Evolutionary conservation across 2,113 vertebrate species (phyloP).

Genomic region (Grantiella picta): DNA sequence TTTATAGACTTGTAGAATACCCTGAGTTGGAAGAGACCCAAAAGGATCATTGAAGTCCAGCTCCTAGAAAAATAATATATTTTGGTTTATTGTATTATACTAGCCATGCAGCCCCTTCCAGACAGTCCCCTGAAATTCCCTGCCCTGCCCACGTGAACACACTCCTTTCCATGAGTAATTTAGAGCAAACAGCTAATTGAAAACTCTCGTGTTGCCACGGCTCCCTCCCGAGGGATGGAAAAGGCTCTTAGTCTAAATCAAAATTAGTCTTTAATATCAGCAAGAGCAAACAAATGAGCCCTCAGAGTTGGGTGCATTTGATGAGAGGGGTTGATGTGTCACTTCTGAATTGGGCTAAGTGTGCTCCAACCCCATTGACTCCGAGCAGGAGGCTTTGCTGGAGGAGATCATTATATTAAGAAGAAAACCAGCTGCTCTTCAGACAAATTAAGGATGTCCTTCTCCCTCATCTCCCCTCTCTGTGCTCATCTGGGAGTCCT

Average conservation of each 20-base stretch:
- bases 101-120: neutral
- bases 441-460: neutral
- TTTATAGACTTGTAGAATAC: neutral
- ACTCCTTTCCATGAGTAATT: neutral
- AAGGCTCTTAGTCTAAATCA: neutral
- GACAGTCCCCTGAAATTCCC: neutral
- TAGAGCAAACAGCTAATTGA: neutral
- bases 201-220: neutral
- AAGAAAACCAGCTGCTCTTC: neutral
- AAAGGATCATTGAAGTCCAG: neutral
- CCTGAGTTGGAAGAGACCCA: neutral
- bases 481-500: neutral
- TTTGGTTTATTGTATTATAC: neutral
- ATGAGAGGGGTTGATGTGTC: neutral
- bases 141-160: neutral
- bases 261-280: neutral
- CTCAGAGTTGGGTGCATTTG: neutral
- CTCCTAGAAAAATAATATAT: neutral
- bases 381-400: neutral
- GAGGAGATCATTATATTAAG: neutral
- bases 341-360: neutral
- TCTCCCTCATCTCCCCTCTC: neutral
- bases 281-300: conserved; percentile 8
- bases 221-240: neutral
- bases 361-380: neutral